phyloP scores from a whole-genome alignment of 2,113 vertebrate genomes.

The Rattus norvegicus region DNA sequence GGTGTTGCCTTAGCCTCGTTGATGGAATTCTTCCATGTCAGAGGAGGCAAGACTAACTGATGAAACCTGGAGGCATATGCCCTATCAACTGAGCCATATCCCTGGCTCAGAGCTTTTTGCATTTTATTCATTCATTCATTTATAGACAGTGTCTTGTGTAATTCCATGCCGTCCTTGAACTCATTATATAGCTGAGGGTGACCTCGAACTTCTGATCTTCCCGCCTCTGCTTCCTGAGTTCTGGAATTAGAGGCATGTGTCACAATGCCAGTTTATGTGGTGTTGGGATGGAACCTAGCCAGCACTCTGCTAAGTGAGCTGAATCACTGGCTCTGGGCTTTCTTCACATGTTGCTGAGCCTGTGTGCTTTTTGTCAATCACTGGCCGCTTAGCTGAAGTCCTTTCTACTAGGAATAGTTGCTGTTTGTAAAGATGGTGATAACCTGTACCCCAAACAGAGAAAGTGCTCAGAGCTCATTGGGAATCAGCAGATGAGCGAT shows the following conservation, averaged over 20 bases:
- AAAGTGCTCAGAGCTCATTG: not conserved
- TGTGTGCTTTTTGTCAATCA: not conserved
- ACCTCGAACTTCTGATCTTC: not conserved
- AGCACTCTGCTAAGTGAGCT: not conserved
- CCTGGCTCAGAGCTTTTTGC: not conserved
- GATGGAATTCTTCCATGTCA: not conserved
- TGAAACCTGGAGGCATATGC: not conserved
- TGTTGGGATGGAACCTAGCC: not conserved
- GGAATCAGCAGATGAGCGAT: not conserved
- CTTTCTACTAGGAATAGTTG: conserved; percentile 6
- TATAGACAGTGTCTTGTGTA: not conserved
- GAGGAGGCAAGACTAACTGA: not conserved
- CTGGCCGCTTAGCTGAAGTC: not conserved
- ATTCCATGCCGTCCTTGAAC: not conserved
- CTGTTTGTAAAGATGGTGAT: not conserved
- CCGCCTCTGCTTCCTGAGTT: not conserved
- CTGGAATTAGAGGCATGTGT: not conserved
- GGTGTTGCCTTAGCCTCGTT: not conserved
- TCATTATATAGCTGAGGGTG: not conserved
- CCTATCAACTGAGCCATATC: not conserved
- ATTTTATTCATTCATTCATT: not conserved
- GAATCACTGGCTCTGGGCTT: not conserved
- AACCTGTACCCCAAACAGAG: not conserved
- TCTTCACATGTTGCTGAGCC: not conserved
- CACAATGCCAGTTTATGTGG: not conserved